phyloP scores from a whole-genome alignment of 1,140 invertebrate genomes.

The Elymnias hypermnestra region DNA sequence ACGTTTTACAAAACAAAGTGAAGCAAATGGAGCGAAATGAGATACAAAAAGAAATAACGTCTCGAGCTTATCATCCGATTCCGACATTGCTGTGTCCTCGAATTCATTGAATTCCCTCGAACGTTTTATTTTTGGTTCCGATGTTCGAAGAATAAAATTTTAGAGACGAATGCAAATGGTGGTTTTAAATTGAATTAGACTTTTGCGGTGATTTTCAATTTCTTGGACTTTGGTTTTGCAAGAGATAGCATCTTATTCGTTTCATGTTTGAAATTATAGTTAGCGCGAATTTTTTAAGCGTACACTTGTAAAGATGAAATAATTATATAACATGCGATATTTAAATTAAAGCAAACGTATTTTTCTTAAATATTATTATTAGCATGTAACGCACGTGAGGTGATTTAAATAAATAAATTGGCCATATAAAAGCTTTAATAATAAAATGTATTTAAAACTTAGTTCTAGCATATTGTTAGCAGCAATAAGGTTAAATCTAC shows the following conservation, averaged over 20 bases:
- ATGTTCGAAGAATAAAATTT: slow-evolving; percentile 8
- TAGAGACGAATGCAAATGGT: slow-evolving; percentile 13
- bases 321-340: no score
- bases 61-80: slow-evolving; percentile 16
- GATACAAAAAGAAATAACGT: slow-evolving; percentile 22
- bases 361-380: no score
- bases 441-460: no score
- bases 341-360: no score
- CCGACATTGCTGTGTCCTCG: slow-evolving; percentile 7
- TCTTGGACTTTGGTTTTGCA: neutral
- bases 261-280: no score
- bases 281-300: no score
- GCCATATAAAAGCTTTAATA: no score
- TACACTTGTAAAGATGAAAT: no score
- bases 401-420: no score
- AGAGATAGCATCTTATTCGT: neutral
- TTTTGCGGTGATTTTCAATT: neutral
- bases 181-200: slow-evolving; percentile 14
- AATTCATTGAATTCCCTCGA: slow-evolving; percentile 20
- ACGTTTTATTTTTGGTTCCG: slow-evolving; percentile 17
- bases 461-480: no score
- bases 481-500: neutral
- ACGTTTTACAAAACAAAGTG: slow-evolving; percentile 18
- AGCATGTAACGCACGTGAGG: no score
- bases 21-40: slow-evolving; percentile 21